Evolutionary conservation across 2,888 invertebrate species (phyloP).

Genomic region (Gonocerus acuteangulatus): DNA sequence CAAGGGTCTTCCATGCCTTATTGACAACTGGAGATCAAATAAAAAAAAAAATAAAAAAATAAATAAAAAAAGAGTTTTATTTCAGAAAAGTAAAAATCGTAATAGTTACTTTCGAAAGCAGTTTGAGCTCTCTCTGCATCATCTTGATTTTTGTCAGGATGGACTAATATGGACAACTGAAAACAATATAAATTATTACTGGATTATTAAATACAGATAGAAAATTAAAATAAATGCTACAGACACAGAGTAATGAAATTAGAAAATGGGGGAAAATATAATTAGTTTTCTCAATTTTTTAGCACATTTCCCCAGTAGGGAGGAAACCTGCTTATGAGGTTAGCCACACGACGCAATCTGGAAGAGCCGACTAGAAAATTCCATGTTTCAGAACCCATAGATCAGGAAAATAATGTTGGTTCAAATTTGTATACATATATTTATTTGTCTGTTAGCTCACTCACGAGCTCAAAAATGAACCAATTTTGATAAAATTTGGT

Average conservation of each 20-base stretch:
- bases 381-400: no score
- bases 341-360: no score
- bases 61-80: background rate
- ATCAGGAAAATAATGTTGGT: no score
- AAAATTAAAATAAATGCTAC: background rate
- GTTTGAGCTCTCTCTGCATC: constrained; percentile 89
- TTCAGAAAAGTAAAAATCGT: background rate
- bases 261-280: background rate
- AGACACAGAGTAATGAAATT: background rate
- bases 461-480: no score
- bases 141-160: constrained; percentile 98
- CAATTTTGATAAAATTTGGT: no score
- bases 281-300: no score
- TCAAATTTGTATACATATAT: no score
- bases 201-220: background rate
- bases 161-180: constrained; percentile 88
- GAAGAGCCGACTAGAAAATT: no score
- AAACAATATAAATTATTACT: constrained; percentile 30
- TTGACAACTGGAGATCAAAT: constrained; percentile 60
- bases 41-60: background rate
- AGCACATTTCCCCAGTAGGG: no score
- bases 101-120: constrained; percentile 64
- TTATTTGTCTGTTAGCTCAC: no score
- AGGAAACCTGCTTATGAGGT: no score
- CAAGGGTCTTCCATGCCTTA: constrained; percentile 89